Evolutionary conservation across 1,140 invertebrate genomes (phyloP).

Genomic region (Aphelenchoides besseyi): DNA sequence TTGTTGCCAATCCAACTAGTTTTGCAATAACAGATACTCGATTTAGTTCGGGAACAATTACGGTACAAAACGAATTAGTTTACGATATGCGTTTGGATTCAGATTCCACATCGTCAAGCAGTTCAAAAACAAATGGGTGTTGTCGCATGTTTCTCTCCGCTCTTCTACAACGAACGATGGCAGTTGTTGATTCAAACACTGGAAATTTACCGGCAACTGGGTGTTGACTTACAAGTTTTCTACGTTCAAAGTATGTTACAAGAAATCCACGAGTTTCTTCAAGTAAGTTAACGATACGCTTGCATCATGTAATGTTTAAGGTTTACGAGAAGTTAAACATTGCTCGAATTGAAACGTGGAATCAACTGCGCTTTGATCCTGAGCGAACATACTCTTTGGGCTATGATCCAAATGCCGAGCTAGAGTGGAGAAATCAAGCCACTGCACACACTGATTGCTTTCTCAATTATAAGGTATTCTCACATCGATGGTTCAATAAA

Average conservation of each 20-base stretch:
- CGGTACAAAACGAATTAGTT: slow-evolving; percentile 14
- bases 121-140: slow-evolving; percentile 32
- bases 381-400: slow-evolving; percentile 19
- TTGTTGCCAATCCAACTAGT: slow-evolving; percentile 29
- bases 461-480: slow-evolving; percentile 50
- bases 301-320: slow-evolving; percentile 19
- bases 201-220: slow-evolving; percentile 47
- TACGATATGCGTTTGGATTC: slow-evolving; percentile 31
- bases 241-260: slow-evolving; percentile 59
- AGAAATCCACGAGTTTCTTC: slow-evolving; percentile 51
- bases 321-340: slow-evolving; percentile 37
- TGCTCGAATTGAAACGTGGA: slow-evolving; percentile 41
- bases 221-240: slow-evolving; percentile 56
- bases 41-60: slow-evolving; percentile 33
- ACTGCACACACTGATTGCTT: slow-evolving; percentile 60
- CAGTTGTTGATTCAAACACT: slow-evolving; percentile 54
- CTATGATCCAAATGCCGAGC: slow-evolving; percentile 58
- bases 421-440: slow-evolving; percentile 60
- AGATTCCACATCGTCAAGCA: slow-evolving; percentile 45
- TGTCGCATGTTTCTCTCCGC: slow-evolving; percentile 55
- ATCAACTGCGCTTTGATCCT: slow-evolving; percentile 20
- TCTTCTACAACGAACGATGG: slow-evolving; percentile 60
- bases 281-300: slow-evolving; percentile 20
- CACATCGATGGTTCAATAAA: slow-evolving; percentile 9
- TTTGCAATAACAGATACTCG: slow-evolving; percentile 34